A percentile compares a stretch with the other conserved stretches of the same genome.
Conservation (phyloP, 2,888 invertebrate species). For the Lepidonotus clava region DNA sequence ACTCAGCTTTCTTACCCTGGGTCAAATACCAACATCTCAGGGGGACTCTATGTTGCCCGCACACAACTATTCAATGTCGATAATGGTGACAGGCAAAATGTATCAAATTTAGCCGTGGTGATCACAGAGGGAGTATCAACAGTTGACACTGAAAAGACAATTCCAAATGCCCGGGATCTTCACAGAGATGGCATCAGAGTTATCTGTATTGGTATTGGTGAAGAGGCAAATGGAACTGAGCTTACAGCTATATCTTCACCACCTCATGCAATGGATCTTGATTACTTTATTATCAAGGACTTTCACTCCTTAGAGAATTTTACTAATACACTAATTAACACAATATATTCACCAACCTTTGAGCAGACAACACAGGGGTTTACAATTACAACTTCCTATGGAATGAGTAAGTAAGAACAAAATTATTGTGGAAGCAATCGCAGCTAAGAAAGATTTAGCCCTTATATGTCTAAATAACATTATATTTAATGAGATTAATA, state of each 20-base stretch:
- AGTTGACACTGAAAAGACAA: not conserved
- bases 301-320: not conserved
- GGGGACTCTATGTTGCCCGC: not conserved
- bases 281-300: not conserved
- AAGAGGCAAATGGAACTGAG: not conserved
- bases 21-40: not conserved
- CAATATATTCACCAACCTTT: too few relatives aligned
- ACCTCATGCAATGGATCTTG: not conserved
- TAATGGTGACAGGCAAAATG: not conserved
- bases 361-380: too few relatives aligned
- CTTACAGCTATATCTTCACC: not conserved
- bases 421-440: too few relatives aligned
- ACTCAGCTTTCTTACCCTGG: not conserved
- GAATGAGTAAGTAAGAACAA: too few relatives aligned
- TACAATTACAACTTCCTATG: too few relatives aligned
- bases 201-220: not conserved
- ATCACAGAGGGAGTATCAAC: constrained; percentile 2
- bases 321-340: too few relatives aligned
- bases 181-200: not conserved
- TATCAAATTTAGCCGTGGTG: not conserved
- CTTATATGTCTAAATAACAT: too few relatives aligned
- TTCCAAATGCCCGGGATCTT: not conserved
- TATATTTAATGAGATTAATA: too few relatives aligned
- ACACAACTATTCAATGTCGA: not conserved
- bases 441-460: too few relatives aligned